Conservation (phyloP, 2,797 vertebrate genomes). For the Cacajao melanocephalus region DNA sequence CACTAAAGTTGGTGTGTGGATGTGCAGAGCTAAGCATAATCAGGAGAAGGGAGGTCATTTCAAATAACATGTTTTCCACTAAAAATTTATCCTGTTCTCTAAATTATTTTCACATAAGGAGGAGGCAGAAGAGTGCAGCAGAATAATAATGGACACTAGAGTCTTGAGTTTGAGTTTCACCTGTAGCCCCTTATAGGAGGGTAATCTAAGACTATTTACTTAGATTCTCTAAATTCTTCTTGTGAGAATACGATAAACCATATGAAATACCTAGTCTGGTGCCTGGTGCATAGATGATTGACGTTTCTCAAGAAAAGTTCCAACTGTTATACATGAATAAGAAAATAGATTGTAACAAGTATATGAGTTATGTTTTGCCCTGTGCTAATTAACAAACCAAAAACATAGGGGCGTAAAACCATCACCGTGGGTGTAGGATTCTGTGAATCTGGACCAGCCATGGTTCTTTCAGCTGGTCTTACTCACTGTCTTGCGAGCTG, state of each 20-base stretch:
- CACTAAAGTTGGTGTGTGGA: not conserved
- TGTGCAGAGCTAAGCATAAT: not conserved
- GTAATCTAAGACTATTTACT: not conserved
- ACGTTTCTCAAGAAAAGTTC: not conserved
- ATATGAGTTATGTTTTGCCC: not conserved
- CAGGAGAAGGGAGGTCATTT: not conserved
- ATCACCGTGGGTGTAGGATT: not conserved
- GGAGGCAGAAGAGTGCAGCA: not conserved
- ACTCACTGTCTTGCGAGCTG: accelerated
- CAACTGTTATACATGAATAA: not conserved
- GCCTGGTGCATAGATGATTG: not conserved
- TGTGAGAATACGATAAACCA: not conserved
- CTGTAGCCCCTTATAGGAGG: not conserved
- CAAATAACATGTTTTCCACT: not conserved
- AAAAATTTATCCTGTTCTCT: not conserved
- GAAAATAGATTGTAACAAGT: not conserved
- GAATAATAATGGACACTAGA: not conserved
- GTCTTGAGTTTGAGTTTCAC: not conserved
- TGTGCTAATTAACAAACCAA: not conserved
- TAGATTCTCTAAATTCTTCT: not conserved
- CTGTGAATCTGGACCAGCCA: not conserved
- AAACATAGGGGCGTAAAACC: not conserved
- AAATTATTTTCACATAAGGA: not conserved
- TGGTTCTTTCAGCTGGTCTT: not conserved
- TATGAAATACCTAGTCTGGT: accelerated